Evolutionary conservation across 1,140 invertebrate genomes (phyloP).

Genomic region (Drusus annulatus): DNA sequence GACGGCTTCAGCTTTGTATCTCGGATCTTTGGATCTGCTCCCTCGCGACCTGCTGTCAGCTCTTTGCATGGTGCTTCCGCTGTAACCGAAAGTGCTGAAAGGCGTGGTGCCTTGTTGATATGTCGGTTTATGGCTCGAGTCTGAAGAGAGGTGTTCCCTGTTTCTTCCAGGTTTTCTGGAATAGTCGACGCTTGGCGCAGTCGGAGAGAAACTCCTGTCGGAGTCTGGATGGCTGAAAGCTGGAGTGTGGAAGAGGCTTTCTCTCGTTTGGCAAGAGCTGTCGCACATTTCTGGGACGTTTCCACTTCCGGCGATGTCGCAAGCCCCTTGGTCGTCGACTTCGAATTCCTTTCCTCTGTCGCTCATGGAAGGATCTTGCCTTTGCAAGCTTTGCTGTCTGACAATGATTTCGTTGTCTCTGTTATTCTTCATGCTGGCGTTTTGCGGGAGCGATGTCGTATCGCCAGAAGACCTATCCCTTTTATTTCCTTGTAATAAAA

Average conservation of each 20-base stretch:
- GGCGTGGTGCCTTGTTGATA: constrained; percentile 51
- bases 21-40: constrained; percentile 67
- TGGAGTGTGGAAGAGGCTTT: constrained; percentile 78
- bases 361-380: constrained; percentile 69
- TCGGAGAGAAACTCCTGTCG: constrained; percentile 60
- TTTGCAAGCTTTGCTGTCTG: constrained; percentile 67
- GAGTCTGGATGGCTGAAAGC: constrained; percentile 62
- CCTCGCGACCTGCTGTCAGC: constrained; percentile 64
- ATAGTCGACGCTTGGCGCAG: constrained; percentile 52
- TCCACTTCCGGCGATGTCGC: constrained; percentile 19
- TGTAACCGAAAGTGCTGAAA: constrained; percentile 75
- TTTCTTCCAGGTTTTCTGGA: constrained; percentile 50
- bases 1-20: constrained; percentile 76
- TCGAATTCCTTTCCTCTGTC: constrained; percentile 68
- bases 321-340: constrained; percentile 45
- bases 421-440: constrained; percentile 47
- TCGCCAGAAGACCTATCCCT: constrained; percentile 39
- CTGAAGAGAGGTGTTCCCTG: constrained; percentile 38
- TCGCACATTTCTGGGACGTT: constrained; percentile 79
- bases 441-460: constrained; percentile 5
- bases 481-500: constrained; percentile 58
- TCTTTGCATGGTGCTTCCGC: constrained; percentile 64
- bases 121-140: constrained; percentile 39
- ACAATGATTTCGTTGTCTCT: constrained; percentile 65
- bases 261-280: constrained; percentile 84